phyloP scores from a whole-genome alignment of 2,888 invertebrate genomes.

The Drosophila paracracens region DNA sequence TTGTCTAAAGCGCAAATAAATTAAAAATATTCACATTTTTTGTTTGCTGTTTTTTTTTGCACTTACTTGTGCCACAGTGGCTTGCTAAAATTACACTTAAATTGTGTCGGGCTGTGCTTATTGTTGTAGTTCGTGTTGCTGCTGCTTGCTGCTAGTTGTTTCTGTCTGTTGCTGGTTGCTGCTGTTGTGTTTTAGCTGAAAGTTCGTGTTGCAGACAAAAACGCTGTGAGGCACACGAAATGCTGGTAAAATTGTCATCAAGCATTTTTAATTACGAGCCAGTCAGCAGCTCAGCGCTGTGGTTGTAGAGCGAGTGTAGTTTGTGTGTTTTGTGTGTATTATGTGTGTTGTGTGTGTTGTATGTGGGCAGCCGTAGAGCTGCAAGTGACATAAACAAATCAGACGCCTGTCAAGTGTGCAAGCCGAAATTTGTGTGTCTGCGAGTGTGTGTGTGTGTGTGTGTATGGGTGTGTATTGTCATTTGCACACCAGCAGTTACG shows the following conservation, averaged over 20 bases:
- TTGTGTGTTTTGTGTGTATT: conserved; percentile 7
- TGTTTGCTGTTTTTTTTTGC: background rate
- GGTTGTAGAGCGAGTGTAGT: conserved; percentile 7
- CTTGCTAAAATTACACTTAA: conserved; percentile 39
- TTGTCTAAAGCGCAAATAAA: background rate
- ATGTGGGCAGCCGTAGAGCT: conserved; percentile 72
- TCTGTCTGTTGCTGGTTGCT: conserved; percentile 20
- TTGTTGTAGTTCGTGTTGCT: conserved; percentile 12
- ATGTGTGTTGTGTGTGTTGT: conserved; percentile 17
- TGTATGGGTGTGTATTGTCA: conserved; percentile 50
- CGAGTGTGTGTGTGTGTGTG: conserved; percentile 12
- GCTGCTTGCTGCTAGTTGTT: conserved; percentile 25
- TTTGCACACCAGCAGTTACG: conserved; percentile 56
- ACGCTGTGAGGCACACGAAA: conserved; percentile 49
- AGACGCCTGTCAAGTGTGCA: conserved; percentile 78
- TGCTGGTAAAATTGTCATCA: conserved; percentile 76
- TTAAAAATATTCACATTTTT: background rate
- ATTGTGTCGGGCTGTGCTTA: conserved; percentile 30
- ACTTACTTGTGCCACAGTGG: conserved; percentile 41
- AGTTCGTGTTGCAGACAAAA: conserved; percentile 55
- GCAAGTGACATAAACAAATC: conserved; percentile 81
- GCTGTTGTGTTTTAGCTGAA: conserved; percentile 21
- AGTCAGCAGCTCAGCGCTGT: conserved; percentile 46
- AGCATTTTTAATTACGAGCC: conserved; percentile 75
- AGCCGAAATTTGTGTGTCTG: conserved; percentile 56